Base-by-base conservation (phyloP, 2,797 vertebrate species). In the Myripristis murdjan region DNA sequence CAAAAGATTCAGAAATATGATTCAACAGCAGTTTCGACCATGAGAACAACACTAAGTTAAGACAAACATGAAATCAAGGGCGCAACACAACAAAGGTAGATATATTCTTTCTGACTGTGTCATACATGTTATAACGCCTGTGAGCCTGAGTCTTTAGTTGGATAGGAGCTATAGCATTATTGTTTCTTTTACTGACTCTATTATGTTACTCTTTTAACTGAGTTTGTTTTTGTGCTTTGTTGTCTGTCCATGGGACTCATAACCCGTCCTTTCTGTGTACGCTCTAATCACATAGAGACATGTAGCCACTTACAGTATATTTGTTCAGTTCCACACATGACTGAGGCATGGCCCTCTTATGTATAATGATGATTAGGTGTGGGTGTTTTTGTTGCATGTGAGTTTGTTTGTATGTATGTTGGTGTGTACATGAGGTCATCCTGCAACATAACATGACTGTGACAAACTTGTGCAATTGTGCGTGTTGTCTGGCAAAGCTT, bases 21-120 rank as follows among this genome's bases (percentile, higher is more conserved):
- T 91, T 90, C 26, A 80, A 87, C 89, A 91, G 91, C 91, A 93
- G 88, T 86, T 85, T 90, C 86, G 87, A 88, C 87, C 73, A 84
- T 70, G 70, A 75, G 58, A 73, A 84, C 57, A 22, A 61, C 64
- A 85, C 73, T 82, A 86, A 28, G 69, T 79, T 80, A 76, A 78
- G 72, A 62, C 70, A 78, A 82, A 84, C 64, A 83, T 75, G 72
- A 75, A 81, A 86, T 85, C 76, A 79, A 72, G 31, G 72, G 72
- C 35, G 82, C 46, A 69, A 57, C 62, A 73, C 44, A 84, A 79
- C 64, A 77, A 83, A 92, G 69, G 81, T 74, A 86, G 51, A 79
- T 85, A 84, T 78, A 80, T 82, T 79, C 51, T 79, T 63, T 76
- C 37, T 57, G 22, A 81, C 82, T 81, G 53, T 73, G 28, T 73